Evolutionary conservation across 2,113 vertebrate genomes (phyloP), one percentile per base, ranked within the genome.

Genomic region (Balaenoptera acutorostrata): DNA sequence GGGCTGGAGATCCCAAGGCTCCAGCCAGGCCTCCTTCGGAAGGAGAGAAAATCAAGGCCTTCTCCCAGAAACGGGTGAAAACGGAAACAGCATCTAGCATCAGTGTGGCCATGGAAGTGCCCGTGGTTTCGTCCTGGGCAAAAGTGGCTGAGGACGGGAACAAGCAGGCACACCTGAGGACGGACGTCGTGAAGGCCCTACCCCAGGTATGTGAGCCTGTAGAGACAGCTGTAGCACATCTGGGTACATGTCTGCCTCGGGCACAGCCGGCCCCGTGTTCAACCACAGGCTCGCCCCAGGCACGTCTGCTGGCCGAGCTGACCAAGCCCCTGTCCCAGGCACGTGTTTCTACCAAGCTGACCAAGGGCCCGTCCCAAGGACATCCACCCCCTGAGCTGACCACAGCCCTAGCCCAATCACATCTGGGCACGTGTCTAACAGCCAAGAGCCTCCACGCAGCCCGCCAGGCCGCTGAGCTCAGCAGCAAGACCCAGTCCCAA

Each of bases 401-500:
- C 31, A 18, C 77, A 31, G 18, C 87, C 57, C 75, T 6, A 31
- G 17, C n/a, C 20, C 93, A 64, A 17, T 12, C 49, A 6, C 81
- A 55, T 3, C 20, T 17, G 14, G n/a, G 7, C 17, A 0, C 5
- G 0, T 20, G 52, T 29, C 20, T 75, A n/a, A 41, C 41, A 1
- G 15, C 72, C 63, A 87, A 44, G 61, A 57, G n/a, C 20, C 25
- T 41, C 55, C 20, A 8, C 0, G 2, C 8, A 0, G 21, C 44
- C 13, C 57, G 46, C 6, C 83, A 72, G 15, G 1, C 87, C 0
- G 0, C 69, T 0, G 87, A 96, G 17, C 91, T 95, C 14, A 59
- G 72, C 12, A 27, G 31, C 59, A 97, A 97, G 95, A 66, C 89
- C 3, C 88, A 74, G 33, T 96, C 90, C 0, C 96, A 97, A 72